A percentile compares a stretch with the other conserved stretches of the same genome.
phyloP scores from a whole-genome alignment of 2,113 vertebrate species.

The Megaceryle torquata region DNA sequence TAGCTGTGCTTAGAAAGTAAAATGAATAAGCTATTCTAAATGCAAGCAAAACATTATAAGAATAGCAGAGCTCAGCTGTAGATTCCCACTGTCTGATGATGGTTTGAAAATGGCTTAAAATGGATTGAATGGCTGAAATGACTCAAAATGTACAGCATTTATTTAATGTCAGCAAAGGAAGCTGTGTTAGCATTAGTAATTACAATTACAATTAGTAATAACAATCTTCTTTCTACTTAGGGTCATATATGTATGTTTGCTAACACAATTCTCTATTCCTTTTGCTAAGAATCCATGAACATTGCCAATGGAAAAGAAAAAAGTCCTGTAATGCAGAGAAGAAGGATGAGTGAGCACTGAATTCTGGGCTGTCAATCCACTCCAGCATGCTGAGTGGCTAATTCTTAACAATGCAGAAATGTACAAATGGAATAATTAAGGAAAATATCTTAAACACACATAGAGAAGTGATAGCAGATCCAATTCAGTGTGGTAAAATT shows the following conservation, averaged over 20 bases:
- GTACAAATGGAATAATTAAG: background rate
- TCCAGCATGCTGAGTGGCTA: background rate
- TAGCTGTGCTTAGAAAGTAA: background rate
- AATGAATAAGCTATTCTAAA: background rate
- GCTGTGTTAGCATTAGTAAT: background rate
- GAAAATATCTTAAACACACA: background rate
- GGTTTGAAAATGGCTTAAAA: background rate
- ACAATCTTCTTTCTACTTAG: too few species aligned
- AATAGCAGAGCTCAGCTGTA: background rate
- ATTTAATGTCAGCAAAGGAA: slow-evolving; percentile 19
- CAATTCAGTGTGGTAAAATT: background rate
- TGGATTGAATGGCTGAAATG: background rate
- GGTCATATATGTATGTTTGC: too few species aligned
- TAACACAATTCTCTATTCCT: background rate
- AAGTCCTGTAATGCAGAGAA: background rate
- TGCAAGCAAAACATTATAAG: background rate
- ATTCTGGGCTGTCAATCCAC: background rate
- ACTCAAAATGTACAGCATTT: background rate
- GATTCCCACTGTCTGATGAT: background rate
- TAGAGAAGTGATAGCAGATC: background rate
- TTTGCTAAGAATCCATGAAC: background rate
- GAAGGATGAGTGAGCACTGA: background rate
- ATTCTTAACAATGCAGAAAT: background rate
- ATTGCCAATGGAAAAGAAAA: background rate
- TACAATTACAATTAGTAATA: too few species aligned